A percentile compares a stretch with the other conserved stretches of the same genome.
These are phyloP conservation scores for Nasonia oneida DNA, from an alignment of 2,888 invertebrate genomes.

Conservation along the genomic window DNA sequence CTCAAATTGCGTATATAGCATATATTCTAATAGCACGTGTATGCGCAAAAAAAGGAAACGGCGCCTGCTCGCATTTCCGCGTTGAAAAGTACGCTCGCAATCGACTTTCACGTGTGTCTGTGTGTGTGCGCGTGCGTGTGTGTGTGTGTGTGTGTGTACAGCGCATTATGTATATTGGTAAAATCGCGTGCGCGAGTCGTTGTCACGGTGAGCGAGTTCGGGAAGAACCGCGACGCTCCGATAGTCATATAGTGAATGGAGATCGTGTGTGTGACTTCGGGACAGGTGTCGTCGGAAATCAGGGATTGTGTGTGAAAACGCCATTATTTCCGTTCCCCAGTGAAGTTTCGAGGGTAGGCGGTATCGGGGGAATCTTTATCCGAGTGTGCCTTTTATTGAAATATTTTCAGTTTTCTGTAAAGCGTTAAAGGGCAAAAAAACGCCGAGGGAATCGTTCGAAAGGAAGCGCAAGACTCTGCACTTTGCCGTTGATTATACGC, in stretches of 20 bases:
- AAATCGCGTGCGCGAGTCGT: conserved; percentile 4
- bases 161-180: background rate
- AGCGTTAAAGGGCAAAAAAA: too few species aligned
- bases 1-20: background rate
- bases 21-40: background rate
- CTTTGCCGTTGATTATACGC: background rate
- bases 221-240: background rate
- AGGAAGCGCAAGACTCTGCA: background rate
- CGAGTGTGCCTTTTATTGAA: background rate
- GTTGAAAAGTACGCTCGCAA: conserved; percentile 26
- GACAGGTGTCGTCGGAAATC: conserved; percentile 32
- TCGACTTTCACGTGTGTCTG: conserved; percentile 31
- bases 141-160: background rate
- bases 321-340: conserved; percentile 63
- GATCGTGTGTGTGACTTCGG: background rate
- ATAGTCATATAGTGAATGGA: background rate
- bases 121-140: background rate
- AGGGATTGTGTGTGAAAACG: conserved; percentile 60
- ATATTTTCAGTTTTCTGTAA: too few species aligned
- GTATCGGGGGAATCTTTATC: background rate
- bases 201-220: background rate
- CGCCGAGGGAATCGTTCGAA: too few species aligned
- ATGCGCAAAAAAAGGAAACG: conserved; percentile 10
- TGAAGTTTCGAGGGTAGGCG: background rate
- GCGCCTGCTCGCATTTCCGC: background rate